These are phyloP conservation scores for Solenopsis invicta DNA, from an alignment of 1,140 invertebrate genomes.

Conservation along the genomic window DNA sequence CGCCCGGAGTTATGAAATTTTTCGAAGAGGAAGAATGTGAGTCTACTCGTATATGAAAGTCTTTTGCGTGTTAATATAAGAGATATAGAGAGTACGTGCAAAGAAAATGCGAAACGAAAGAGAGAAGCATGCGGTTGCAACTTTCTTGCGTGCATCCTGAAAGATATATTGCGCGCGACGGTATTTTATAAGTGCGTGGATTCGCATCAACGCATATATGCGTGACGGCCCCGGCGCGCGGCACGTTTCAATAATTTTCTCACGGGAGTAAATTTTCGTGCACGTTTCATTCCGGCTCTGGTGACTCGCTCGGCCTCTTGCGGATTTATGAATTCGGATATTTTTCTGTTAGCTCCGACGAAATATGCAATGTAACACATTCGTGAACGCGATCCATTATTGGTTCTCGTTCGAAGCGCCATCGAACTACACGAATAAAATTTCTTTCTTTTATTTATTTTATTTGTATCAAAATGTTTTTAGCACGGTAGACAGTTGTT, in stretches of 20 bases:
- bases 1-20: conserved; percentile 13
- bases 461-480: not conserved
- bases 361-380: not conserved
- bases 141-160: conserved; percentile 39
- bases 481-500: not conserved
- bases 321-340: conserved; percentile 1
- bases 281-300: conserved; percentile 29
- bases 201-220: conserved; percentile 25
- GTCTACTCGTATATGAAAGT: not conserved
- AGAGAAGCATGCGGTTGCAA: conserved; percentile 6
- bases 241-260: conserved; percentile 56
- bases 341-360: not conserved
- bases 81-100: not conserved
- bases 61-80: not conserved
- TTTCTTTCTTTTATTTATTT: not conserved
- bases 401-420: not conserved
- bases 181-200: conserved; percentile 6
- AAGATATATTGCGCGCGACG: conserved; percentile 39
- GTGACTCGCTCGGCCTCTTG: not conserved
- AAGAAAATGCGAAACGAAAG: not conserved
- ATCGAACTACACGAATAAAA: not conserved
- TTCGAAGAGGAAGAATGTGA: not conserved
- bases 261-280: conserved; percentile 36
- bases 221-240: conserved; percentile 23
- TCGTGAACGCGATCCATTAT: not conserved